These are phyloP conservation scores for Bolborhynchus lineola DNA, from an alignment of 2,113 vertebrate genomes.

Conservation along the genomic window DNA sequence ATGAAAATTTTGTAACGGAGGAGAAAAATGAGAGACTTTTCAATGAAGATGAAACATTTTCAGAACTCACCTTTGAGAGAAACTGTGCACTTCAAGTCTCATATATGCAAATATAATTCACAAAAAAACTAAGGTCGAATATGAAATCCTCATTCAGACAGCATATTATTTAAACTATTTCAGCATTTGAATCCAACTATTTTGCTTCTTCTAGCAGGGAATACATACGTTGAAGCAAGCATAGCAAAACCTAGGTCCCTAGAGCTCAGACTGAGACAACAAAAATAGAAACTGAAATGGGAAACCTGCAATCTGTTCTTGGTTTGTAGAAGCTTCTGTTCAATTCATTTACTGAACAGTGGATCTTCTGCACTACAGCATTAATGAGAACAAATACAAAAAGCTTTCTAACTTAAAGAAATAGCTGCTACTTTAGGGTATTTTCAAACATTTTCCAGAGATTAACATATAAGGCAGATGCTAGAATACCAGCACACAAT, in stretches of 20 bases:
- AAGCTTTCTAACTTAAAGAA: constrained; percentile 58
- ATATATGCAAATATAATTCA: neutral
- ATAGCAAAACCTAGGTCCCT: neutral
- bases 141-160: neutral
- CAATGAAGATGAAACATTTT: neutral
- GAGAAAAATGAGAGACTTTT: neutral
- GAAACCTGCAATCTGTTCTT: constrained; percentile 42
- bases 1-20: neutral
- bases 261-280: constrained; percentile 25
- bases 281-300: constrained; percentile 8
- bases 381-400: constrained; percentile 54
- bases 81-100: neutral
- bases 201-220: neutral
- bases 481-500: constrained; percentile 46
- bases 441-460: constrained; percentile 49
- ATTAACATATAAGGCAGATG: constrained; percentile 37
- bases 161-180: neutral
- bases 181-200: neutral
- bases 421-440: constrained; percentile 45
- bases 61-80: neutral
- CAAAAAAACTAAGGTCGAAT: neutral
- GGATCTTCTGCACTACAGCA: constrained; percentile 9
- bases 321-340: constrained; percentile 45
- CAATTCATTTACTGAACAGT: constrained; percentile 41
- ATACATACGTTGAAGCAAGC: neutral